phyloP scores from a whole-genome alignment of 2,888 invertebrate species.

The Ormyrus pomaceus region DNA sequence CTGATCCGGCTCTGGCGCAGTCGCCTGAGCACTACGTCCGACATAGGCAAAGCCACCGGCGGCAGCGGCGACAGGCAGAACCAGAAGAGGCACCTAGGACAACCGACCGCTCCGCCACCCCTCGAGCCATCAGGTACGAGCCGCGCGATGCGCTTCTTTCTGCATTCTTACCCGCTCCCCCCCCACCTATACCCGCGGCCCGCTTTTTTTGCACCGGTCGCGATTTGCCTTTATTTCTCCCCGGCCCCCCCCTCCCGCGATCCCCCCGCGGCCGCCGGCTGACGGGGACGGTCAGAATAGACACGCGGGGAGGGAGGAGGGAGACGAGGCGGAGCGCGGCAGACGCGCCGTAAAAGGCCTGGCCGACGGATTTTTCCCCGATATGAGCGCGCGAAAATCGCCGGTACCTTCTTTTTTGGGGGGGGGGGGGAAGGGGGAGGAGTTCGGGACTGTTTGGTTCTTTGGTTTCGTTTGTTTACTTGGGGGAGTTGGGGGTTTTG shows the following conservation, averaged over 20 bases:
- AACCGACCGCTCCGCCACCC: slow-evolving; percentile 62
- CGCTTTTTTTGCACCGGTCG: neutral
- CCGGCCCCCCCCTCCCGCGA: neutral
- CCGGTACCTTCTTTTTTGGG: neutral
- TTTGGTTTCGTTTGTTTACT: neutral
- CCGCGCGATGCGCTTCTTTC: neutral
- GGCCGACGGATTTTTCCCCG: slow-evolving; percentile 49
- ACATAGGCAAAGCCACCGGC: slow-evolving; percentile 12
- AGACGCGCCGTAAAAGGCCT: slow-evolving; percentile 43
- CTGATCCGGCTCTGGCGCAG: slow-evolving; percentile 66
- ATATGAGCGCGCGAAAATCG: slow-evolving; percentile 18
- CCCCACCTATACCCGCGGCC: neutral
- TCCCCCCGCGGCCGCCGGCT: neutral
- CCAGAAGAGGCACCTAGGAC: neutral
- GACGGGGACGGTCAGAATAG: neutral
- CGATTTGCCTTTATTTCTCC: neutral
- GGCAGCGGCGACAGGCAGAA: slow-evolving; percentile 40
- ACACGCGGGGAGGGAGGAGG: neutral
- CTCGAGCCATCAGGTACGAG: slow-evolving; percentile 66
- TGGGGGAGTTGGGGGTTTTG: neutral
- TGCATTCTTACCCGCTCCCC: neutral
- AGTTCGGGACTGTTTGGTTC: neutral
- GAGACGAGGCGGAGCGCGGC: neutral
- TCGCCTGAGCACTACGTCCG: slow-evolving; percentile 64
- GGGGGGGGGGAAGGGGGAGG: neutral